Percentiles rank a stretch among this genome's conserved stretches.
Evolutionary conservation across 2,888 invertebrate genomes (phyloP).

Genomic region (Leptopilina myrica): DNA sequence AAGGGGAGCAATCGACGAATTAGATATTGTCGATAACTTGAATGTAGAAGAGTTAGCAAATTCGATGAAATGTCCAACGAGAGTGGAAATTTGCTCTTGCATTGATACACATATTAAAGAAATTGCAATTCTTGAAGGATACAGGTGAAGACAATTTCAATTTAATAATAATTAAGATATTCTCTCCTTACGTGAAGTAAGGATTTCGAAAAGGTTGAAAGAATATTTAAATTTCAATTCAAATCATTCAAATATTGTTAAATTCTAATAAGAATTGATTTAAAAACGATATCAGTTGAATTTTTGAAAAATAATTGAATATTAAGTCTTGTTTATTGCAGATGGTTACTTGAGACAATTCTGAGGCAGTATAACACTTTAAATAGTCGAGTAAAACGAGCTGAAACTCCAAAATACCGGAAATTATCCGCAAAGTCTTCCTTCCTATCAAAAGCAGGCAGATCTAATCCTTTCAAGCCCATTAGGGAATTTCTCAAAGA

Average conservation of each 20-base stretch:
- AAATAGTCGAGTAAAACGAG: constrained; percentile 65
- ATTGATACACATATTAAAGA: constrained; percentile 58
- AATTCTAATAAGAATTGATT: no score
- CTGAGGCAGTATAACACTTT: constrained; percentile 66
- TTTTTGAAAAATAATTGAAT: no score
- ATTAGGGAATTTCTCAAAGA: constrained; percentile 34
- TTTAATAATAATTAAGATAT: not conserved
- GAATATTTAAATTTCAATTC: no score
- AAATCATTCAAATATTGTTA: no score
- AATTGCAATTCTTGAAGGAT: constrained; percentile 70
- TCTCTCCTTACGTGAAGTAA: no score
- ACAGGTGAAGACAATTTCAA: constrained; percentile 62
- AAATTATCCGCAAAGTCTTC: constrained; percentile 50
- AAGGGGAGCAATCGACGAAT: constrained; percentile 87
- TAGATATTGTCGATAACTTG: constrained; percentile 88
- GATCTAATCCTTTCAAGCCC: constrained; percentile 22
- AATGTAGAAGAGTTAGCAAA: constrained; percentile 88
- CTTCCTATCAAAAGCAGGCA: constrained; percentile 61
- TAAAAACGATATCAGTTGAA: no score
- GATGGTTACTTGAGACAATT: constrained; percentile 72
- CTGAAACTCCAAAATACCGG: constrained; percentile 56
- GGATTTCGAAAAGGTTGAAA: not conserved
- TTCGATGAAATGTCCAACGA: constrained; percentile 86
- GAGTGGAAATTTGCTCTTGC: constrained; percentile 85
- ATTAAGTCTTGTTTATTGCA: constrained; percentile 45